Evolutionary conservation across 2,888 invertebrate species (phyloP).

Genomic region (Oeneis ivallda): DNA sequence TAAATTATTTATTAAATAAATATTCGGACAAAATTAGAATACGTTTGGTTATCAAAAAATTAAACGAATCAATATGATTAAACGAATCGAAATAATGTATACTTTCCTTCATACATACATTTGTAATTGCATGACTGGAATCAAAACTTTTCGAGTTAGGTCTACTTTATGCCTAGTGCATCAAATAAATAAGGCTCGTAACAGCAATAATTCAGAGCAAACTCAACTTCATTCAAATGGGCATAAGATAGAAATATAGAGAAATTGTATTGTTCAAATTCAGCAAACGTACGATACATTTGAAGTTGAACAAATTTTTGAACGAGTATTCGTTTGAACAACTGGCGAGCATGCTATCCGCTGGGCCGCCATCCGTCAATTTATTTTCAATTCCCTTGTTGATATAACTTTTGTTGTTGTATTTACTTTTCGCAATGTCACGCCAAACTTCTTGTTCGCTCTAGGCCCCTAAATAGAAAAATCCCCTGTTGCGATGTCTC

Average conservation of each 20-base stretch:
- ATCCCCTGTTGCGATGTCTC: too few species aligned
- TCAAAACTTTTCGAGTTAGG: background rate
- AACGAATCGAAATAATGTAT: background rate
- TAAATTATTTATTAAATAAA: background rate
- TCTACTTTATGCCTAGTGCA: background rate
- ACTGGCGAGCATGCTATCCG: slow-evolving; percentile 5
- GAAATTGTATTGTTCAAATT: slow-evolving; percentile 14
- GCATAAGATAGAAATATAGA: background rate
- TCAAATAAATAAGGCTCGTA: background rate
- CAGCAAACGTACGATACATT: slow-evolving; percentile 7
- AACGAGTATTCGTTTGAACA: slow-evolving; percentile 1
- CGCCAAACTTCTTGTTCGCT: background rate
- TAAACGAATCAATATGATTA: too few species aligned
- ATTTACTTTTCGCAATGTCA: background rate
- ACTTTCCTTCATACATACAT: too few species aligned
- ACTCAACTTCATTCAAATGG: background rate
- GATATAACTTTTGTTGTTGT: slow-evolving; percentile 7
- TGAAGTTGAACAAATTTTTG: background rate
- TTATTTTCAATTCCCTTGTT: slow-evolving; percentile 17
- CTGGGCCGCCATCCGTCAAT: slow-evolving; percentile 13
- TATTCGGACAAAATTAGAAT: too few species aligned
- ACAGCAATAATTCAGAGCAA: background rate
- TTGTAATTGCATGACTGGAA: background rate
- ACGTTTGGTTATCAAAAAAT: too few species aligned
- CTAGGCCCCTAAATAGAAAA: too few species aligned